Base-by-base conservation (phyloP, 2,797 vertebrate species). In the Liparis tanakae region DNA sequence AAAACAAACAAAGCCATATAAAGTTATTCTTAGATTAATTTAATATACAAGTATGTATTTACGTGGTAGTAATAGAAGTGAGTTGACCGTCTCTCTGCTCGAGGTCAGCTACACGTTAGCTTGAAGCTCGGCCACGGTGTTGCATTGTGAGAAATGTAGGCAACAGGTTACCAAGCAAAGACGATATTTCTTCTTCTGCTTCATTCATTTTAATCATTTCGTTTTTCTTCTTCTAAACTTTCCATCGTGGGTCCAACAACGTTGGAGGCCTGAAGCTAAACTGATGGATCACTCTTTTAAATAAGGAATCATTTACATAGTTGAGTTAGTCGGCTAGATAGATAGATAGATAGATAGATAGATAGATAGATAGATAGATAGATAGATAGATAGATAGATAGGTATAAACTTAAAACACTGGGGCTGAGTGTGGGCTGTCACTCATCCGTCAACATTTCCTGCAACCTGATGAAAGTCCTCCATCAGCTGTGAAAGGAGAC, bases 391-490 rank as follows among this genome's bases (percentile, higher is more conserved):
- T 34, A 36, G 17, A 57, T n/a, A n/a, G 46, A 54, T 41, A 6
- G 7, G 25, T 44, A 33, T 48, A 10, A 13, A 25, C 22, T 8
- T 17, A 15, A 56, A 17, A 10, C 22, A 51, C 39, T 64, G 30
- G 36, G 41, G 55, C 22, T 7, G 2, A 37, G 58, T 30, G 44
- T 46, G 18, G 0, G 33, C 75, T 55, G 82, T 82, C 87, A 82
- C 58, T 88, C 79, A 78, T 59, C 63, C 71, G 79, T 86, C 82
- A 78, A 1, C 44, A 14, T 61, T 64, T 39, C 59, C 44, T 33
- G 14, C 50, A 57, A 72, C 53, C 62, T 39, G 71, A 61, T 54
- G 22, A 68, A 67, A 67, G 67, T 66, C 46, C 58, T 68, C 15
- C 60, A 25, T 58, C 51, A 41, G 65, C 71, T 70, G 74, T 67